Base-by-base conservation (phyloP, 2,888 invertebrate genomes). In the Dicroscelio sp. region DNA sequence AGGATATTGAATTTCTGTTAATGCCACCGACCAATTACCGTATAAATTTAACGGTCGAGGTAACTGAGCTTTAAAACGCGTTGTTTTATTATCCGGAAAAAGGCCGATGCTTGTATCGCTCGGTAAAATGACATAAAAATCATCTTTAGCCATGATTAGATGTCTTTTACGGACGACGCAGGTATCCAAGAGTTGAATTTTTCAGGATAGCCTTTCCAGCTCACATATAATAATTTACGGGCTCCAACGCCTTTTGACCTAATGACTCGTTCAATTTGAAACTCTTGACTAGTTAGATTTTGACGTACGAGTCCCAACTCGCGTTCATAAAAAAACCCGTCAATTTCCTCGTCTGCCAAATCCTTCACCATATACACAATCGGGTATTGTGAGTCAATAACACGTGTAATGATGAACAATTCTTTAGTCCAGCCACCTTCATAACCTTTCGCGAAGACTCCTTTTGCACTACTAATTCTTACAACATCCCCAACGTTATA, bases 271-370 rank as follows among this genome's bases (percentile, higher is more conserved):
- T 79, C 78, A 10, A 79, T 79, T 63, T 65, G 8, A 79, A 79
- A 65, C 65, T 79, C 78, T 12, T 25, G 31, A 10, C 43, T 65
- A 25, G 43, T 5, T 31, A 79, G 65, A 35, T 79, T 23, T 52
- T 79, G 23, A 88, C 25, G 33, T 87, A 67, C 80, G 87, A 90
- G 4, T 71, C 65, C 31, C 6, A 33, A 17, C 8, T 67, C 79
- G 27, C 27, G 76, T 88, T 65, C 52, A 25, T 79, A 60, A 38
- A n/a, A n/a, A n/a, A n/a, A n/a, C n/a, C n/a, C n/a, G n/a, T n/a
- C n/a, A n/a, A n/a, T n/a, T n/a, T n/a, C n/a, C n/a, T n/a, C n/a
- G n/a, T n/a, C n/a, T n/a, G n/a, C n/a, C n/a, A n/a, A n/a, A n/a
- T n/a, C n/a, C n/a, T n/a, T n/a, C n/a, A n/a, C n/a, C n/a, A n/a